Base-by-base conservation (phyloP, 2,888 invertebrate genomes). In the Nomada flava region DNA sequence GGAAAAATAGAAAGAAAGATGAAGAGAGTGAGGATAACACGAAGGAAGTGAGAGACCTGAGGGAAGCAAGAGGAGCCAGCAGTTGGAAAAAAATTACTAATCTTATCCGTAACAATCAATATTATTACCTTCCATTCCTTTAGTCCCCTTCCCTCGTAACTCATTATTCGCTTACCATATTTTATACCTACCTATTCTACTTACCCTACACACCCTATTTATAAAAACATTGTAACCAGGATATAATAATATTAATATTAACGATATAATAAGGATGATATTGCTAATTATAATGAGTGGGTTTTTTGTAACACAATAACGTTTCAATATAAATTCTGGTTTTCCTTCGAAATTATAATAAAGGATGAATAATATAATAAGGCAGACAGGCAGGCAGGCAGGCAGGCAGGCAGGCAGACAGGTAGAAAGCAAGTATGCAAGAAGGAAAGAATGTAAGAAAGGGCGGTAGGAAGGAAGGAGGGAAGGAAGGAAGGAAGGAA, bases 271-370 rank as follows among this genome's bases (percentile, higher is more conserved):
- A 93, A 93, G 92, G 88, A 92, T 92, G 91, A 92, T 93, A 93
- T 92, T 91, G 93, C 93, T 93, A 93, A 93, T 93, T 92, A 93
- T 93, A 93, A 91, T 92, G 93, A 93, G 93, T 93, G 93, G 93
- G 92, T 93, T 93, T 93, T 93, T 93, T 92, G 92, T 93, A 92
- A 93, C 93, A 92, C 91, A 91, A 92, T 93, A 92, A 92, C 91
- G 91, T 92, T 93, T 91, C 92, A 91, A 89, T 92, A 92, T 91
- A 86, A 91, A 90, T 88, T 91, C 89, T 90, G 89, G 89, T 90
- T 91, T 85, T 84, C 81, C 82, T 82, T 79, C 82, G 69, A 85
- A 82, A 80, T 80, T 86, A 60, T 78, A 88, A 88, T 82, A 81
- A 71, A 68, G 74, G 57, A 83, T 75, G 75, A 81, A 75, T 67